Base-by-base conservation (phyloP, 2,113 vertebrate genomes). In the Callithrix jacchus region DNA sequence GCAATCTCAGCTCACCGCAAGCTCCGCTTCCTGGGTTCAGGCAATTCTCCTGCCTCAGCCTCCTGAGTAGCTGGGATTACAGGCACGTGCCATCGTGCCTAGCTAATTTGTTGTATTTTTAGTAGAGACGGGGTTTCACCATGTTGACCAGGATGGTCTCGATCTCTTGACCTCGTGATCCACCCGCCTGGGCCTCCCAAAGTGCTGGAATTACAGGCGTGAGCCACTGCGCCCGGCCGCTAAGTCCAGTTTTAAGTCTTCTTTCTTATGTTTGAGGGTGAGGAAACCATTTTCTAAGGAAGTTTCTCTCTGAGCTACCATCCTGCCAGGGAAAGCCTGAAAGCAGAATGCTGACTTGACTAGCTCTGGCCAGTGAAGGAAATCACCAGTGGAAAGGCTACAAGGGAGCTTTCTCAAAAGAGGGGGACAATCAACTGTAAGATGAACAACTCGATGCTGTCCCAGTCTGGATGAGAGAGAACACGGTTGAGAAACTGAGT, bases 251-350 rank as follows among this genome's bases (percentile, higher is more conserved):
- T 87, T 81, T 84, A 82, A 61, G 71, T 47, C 47, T 70, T 84
- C 54, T 83, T 94, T 87, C n/a, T 70, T 81, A 20, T 1, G 16
- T 40, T 87, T 61, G n/a, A 42, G 45, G n/a, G 56, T 82, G 20
- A 92, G 45, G 88, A 92, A 93, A 87, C 85, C 11, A 89, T 21
- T 89, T 89, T 25, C 58, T 92, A 68, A 73, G 83, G 80, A 87
- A 74, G 89, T 7, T 30, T 58, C 20, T 91, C 47, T 18, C 52
- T 76, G 52, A 70, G n/a, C 20, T 58, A 12, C 30, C 61, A 18
- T 18, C 23, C 25, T 14, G 47, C 64, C 10, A 77, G 42, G 13
- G 30, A 64, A 58, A 49, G 35, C 89, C 10, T 20, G 40, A 42
- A 47, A 35, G 18, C 12, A n/a, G 23, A 80, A 54, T 10, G 37